phyloP scores from a whole-genome alignment of 2,113 vertebrate genomes.

The Psittacara wagleri region DNA sequence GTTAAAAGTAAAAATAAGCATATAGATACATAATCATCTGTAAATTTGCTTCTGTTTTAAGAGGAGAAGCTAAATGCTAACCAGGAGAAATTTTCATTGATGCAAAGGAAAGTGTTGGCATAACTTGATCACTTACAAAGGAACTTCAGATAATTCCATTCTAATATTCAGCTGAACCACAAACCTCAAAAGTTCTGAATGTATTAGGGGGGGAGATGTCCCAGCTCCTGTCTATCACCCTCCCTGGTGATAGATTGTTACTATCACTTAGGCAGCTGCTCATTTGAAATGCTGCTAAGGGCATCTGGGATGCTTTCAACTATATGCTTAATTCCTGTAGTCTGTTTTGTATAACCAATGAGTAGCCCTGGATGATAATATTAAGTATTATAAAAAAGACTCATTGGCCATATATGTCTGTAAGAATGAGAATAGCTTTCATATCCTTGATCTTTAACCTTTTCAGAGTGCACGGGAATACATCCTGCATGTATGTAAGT shows the following conservation, averaged over 20 bases:
- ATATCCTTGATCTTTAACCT: background rate
- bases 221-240: rapidly evolving
- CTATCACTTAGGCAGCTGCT: background rate
- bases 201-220: background rate
- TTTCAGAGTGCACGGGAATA: background rate
- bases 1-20: background rate
- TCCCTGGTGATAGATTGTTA: background rate
- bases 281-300: background rate
- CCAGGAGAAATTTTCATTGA: background rate
- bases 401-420: background rate
- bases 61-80: background rate
- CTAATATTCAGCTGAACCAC: background rate
- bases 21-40: background rate
- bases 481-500: background rate
- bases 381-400: background rate
- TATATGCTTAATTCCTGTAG: background rate
- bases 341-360: background rate
- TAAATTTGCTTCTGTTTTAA: background rate
- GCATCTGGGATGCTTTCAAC: background rate
- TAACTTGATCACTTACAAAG: background rate
- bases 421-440: background rate
- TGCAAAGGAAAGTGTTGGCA: background rate
- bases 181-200: background rate
- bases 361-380: background rate
- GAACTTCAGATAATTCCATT: background rate